Base-by-base conservation (phyloP, 2,888 invertebrate species). In the Alloplasta piceator region DNA sequence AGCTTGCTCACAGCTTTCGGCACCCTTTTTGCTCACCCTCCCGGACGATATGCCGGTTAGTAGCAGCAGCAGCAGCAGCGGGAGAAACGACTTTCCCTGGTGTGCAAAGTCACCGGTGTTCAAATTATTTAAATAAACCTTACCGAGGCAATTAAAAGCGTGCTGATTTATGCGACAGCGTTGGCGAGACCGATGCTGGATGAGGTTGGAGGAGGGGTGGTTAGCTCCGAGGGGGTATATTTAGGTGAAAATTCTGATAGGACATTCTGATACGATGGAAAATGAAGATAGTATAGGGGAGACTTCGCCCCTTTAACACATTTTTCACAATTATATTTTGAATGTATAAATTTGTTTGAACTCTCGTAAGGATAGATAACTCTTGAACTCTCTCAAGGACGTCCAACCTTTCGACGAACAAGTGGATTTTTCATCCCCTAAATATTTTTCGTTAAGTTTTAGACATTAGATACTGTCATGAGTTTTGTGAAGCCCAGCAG, bases 111-210 rank as follows among this genome's bases (percentile, higher is more conserved):
- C 78, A 73, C 46, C 73, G 68, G 80, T 78, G 82, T 82, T 87
- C 86, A 87, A 88, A 90, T 90, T 87, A 90, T 90, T 89, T 88
- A 87, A 87, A 87, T 89, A 88, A 88, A 89, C 86, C 85, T 82
- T 72, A 83, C 83, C 82, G 85, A 85, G 86, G 90, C 87, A 89
- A 90, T 90, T 90, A 88, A 89, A 89, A 88, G 85, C 83, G 77
- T 68, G 82, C 85, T 86, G 87, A 89, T 90, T 89, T 88, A 88
- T 88, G 85, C 87, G 80, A 77, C 78, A 43, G 74, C 80, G 71
- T 78, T 75, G 82, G 73, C 72, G 80, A 72, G 38, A 60, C 12
- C n/a, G 39, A 38, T 39, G 60, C 39, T 60, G 39, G n/a, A 14
- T 55, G 14, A 14, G 12, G 41, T 43, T 26, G 43, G 26, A 14